These are phyloP conservation scores for Acanthisitta chloris DNA, from an alignment of 2,113 vertebrate genomes.

Conservation along the genomic window DNA sequence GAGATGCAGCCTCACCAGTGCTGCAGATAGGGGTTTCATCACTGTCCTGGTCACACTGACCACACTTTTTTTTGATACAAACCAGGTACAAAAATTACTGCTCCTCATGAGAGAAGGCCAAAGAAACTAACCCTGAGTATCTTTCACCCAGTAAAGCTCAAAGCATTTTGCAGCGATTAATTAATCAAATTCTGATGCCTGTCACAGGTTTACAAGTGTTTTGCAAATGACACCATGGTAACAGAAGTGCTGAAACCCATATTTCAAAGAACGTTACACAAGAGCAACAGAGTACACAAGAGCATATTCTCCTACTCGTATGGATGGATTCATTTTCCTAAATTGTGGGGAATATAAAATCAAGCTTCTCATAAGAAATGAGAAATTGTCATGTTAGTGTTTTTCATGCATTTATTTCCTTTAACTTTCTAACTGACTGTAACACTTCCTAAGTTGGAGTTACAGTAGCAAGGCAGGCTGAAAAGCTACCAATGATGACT, in stretches of 20 bases:
- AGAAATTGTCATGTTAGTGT: not conserved
- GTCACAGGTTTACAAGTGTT: not conserved
- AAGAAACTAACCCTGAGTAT: not conserved
- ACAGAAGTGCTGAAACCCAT: not conserved
- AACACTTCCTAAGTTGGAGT: not conserved
- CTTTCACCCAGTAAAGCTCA: not conserved
- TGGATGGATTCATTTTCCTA: not conserved
- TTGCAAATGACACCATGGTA: slow-evolving; percentile 12
- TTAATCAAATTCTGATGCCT: not conserved
- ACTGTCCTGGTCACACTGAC: not conserved
- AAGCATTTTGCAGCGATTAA: not conserved
- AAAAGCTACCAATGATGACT: not conserved
- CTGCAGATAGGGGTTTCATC: not conserved
- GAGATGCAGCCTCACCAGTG: not conserved
- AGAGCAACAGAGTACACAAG: not conserved
- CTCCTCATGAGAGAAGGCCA: not conserved
- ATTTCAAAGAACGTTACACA: not conserved
- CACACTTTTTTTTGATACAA: not conserved
- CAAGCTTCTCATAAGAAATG: not conserved
- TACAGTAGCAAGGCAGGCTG: not conserved
- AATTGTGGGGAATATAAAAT: not conserved
- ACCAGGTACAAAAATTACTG: not conserved
- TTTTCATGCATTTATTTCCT: not conserved
- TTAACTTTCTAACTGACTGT: not conserved
- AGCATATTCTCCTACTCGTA: not conserved